These are phyloP conservation scores for Chironomus tentans DNA, from an alignment of 2,888 invertebrate species.

Conservation along the genomic window DNA sequence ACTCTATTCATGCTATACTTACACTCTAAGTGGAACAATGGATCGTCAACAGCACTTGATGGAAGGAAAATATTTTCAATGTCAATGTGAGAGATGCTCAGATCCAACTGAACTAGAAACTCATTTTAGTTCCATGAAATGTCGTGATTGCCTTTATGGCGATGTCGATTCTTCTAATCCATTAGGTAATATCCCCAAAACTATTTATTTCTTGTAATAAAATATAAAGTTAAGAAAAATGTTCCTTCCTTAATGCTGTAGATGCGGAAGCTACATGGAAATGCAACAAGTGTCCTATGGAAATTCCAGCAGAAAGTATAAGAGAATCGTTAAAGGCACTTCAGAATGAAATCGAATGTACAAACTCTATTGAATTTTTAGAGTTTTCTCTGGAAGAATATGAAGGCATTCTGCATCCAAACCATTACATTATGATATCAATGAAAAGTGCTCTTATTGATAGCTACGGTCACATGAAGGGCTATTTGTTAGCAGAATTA, in stretches of 20 bases:
- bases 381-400: slow-evolving; percentile 43
- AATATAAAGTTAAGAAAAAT: not conserved
- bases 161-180: slow-evolving; percentile 55
- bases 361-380: slow-evolving; percentile 28
- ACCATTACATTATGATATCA: slow-evolving; percentile 59
- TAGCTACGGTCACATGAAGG: slow-evolving; percentile 67
- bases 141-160: slow-evolving; percentile 66
- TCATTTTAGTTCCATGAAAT: slow-evolving; percentile 68
- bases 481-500: slow-evolving; percentile 60
- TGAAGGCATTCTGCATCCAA: slow-evolving; percentile 63
- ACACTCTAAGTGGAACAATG: slow-evolving; percentile 62
- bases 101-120: slow-evolving; percentile 76
- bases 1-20: slow-evolving; percentile 66
- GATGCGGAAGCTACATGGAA: slow-evolving; percentile 54
- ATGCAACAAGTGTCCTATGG: slow-evolving; percentile 53
- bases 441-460: slow-evolving; percentile 62
- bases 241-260: slow-evolving; percentile 32
- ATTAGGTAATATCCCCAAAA: slow-evolving; percentile 46
- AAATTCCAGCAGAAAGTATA: slow-evolving; percentile 51
- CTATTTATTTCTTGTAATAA: no score
- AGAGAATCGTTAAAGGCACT: slow-evolving; percentile 33
- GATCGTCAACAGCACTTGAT: slow-evolving; percentile 58
- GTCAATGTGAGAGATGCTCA: slow-evolving; percentile 62
- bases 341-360: slow-evolving; percentile 34
- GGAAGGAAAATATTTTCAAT: slow-evolving; percentile 71